phyloP scores from a whole-genome alignment of 1,140 invertebrate genomes.

The Cydia splendana region DNA sequence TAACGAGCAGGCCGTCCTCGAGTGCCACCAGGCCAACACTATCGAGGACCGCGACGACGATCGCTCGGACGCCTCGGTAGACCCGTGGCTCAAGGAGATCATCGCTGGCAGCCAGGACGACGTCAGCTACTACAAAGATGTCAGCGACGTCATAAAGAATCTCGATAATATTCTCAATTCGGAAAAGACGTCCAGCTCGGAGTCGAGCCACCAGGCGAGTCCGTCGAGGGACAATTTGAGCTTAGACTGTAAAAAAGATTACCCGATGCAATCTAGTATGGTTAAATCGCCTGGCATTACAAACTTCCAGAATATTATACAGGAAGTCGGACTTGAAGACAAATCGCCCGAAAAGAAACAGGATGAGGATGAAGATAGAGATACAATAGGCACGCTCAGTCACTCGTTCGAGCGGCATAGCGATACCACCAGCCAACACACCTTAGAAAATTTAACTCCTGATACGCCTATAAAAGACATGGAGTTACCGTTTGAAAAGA shows the following conservation, averaged over 20 bases:
- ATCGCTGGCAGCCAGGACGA: constrained; percentile 79
- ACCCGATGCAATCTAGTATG: constrained; percentile 68
- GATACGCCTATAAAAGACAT: constrained; percentile 70
- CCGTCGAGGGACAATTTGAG: constrained; percentile 74
- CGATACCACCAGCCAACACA: constrained; percentile 68
- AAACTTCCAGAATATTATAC: constrained; percentile 74
- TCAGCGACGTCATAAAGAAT: constrained; percentile 84
- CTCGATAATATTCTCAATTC: constrained; percentile 83
- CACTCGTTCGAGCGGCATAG: constrained; percentile 75
- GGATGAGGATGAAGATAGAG: constrained; percentile 61
- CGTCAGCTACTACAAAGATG: constrained; percentile 81
- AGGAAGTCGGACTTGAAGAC: constrained; percentile 56
- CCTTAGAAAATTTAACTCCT: constrained; percentile 69
- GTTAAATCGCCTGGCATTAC: constrained; percentile 73
- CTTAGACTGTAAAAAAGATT: constrained; percentile 73
- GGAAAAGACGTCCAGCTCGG: constrained; percentile 82
- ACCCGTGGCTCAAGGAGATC: constrained; percentile 82
- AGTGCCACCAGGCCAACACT: constrained; percentile 69
- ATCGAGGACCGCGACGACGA: constrained; percentile 61
- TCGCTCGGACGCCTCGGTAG: constrained; percentile 70
- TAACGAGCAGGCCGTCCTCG: constrained; percentile 64
- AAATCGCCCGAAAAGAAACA: constrained; percentile 45
- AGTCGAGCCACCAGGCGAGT: constrained; percentile 80
- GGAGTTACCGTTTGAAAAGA: constrained; percentile 41
- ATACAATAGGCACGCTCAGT: constrained; percentile 71